phyloP scores from a whole-genome alignment of 1,140 invertebrate species.

The Lasioglossum albipes region DNA sequence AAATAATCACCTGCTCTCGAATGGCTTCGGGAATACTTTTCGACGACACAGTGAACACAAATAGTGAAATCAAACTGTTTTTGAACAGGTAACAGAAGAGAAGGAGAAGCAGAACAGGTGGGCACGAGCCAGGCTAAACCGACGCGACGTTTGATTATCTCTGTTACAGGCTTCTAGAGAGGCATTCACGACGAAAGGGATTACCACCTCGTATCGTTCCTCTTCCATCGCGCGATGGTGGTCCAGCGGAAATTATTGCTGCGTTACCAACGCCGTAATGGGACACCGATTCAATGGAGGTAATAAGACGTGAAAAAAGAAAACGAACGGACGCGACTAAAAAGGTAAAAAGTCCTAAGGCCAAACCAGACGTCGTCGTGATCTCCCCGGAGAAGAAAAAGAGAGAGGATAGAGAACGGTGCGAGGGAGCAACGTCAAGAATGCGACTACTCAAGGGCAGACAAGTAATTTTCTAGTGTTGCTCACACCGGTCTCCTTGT shows the following conservation, averaged over 20 bases:
- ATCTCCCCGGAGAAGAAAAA: too few relatives aligned
- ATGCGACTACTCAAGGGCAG: constrained; percentile 50
- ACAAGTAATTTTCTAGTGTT: constrained; percentile 55
- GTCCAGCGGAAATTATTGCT: constrained; percentile 71
- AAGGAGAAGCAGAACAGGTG: background rate
- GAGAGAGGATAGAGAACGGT: background rate
- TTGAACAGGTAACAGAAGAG: background rate
- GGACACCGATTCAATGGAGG: constrained; percentile 10
- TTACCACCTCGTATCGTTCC: constrained; percentile 52
- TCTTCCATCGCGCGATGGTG: constrained; percentile 56
- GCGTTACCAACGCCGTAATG: constrained; percentile 70
- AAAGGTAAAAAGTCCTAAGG: background rate
- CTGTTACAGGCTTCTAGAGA: background rate
- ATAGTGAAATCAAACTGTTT: too few relatives aligned
- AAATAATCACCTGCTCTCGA: too few relatives aligned
- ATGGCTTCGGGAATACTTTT: too few relatives aligned
- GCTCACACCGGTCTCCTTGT: constrained; percentile 6
- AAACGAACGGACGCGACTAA: background rate
- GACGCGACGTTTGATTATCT: constrained; percentile 55
- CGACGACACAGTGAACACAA: too few relatives aligned
- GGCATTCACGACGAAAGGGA: constrained; percentile 49
- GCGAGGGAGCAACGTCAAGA: constrained; percentile 35
- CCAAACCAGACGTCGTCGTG: too few relatives aligned
- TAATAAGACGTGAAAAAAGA: constrained; percentile 3
- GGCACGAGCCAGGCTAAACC: constrained; percentile 48